Percentiles rank a stretch among this genome's conserved stretches.
Conservation (phyloP, 2,888 invertebrate species). For the Arrhopalites spinosus region DNA sequence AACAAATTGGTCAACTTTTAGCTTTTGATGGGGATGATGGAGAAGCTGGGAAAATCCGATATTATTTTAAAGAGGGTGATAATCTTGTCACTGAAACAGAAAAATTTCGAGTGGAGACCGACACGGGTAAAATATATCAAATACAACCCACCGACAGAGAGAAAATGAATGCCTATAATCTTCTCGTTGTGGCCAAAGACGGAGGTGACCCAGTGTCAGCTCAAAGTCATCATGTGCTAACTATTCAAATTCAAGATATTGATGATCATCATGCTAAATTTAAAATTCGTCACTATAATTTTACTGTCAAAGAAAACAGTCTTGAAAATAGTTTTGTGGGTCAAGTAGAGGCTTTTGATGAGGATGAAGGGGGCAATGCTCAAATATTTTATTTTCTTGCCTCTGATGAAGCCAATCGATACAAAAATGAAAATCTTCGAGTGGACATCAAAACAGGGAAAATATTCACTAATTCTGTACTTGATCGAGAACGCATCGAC, state of each 20-base stretch:
- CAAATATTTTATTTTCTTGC: constrained; percentile 83
- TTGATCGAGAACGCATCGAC: constrained; percentile 79
- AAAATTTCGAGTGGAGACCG: constrained; percentile 50
- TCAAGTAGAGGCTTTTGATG: constrained; percentile 73
- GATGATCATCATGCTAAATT: constrained; percentile 58
- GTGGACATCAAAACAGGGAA: constrained; percentile 82
- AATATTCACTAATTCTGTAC: constrained; percentile 75
- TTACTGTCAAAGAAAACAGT: constrained; percentile 52
- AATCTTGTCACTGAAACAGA: constrained; percentile 52
- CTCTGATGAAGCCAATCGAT: constrained; percentile 60
- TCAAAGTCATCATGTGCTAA: constrained; percentile 57
- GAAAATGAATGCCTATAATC: constrained; percentile 67
- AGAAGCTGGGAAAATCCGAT: constrained; percentile 51
- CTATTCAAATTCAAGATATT: constrained; percentile 57
- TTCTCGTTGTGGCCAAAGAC: constrained; percentile 58
- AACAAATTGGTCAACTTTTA: constrained; percentile 49
- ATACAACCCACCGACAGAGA: constrained; percentile 53
- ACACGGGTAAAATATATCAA: constrained; percentile 49
- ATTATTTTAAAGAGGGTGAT: constrained; percentile 52
- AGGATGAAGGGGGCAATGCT: constrained; percentile 79
- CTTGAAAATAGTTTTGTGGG: constrained; percentile 60
- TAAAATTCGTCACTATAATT: constrained; percentile 42
- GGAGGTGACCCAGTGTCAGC: constrained; percentile 58
- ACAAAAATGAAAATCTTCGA: constrained; percentile 70
- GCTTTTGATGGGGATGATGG: constrained; percentile 55